These are phyloP conservation scores for Syrmaticus mikado DNA, from an alignment of 2,113 vertebrate species.

Conservation along the genomic window DNA sequence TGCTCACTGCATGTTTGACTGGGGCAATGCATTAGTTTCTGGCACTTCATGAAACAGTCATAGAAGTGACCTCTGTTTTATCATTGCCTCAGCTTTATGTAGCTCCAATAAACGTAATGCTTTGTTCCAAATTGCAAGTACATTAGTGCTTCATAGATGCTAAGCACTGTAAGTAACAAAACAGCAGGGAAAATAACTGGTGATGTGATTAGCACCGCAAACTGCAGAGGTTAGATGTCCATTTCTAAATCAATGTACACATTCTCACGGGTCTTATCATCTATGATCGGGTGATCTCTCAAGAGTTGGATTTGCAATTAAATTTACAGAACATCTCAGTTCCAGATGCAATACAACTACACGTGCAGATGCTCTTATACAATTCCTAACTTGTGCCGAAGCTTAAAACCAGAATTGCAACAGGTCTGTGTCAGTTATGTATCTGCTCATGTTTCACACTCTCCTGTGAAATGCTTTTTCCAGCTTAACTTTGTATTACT, in stretches of 20 bases:
- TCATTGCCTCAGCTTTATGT: not conserved
- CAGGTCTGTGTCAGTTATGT: conserved; percentile 12
- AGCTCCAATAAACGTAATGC: not conserved
- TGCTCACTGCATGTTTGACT: not conserved
- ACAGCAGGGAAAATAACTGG: not conserved
- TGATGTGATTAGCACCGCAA: conserved; percentile 41
- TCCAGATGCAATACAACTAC: conserved; percentile 6
- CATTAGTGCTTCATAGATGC: not conserved
- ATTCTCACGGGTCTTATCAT: not conserved
- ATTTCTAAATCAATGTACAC: conserved; percentile 8
- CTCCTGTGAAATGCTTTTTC: not conserved
- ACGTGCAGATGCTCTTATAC: conserved; percentile 40
- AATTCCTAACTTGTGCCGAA: conserved; percentile 27
- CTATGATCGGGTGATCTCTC: not conserved
- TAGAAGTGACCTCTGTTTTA: not conserved
- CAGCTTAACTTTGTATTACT: not conserved
- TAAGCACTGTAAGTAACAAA: not conserved
- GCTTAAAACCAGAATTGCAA: conserved; percentile 16
- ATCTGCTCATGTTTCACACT: not conserved
- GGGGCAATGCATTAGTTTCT: not conserved
- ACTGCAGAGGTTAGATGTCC: conserved; percentile 26
- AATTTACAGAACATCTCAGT: conserved; percentile 10
- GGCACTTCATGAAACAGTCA: not conserved
- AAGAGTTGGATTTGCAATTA: conserved; percentile 13
- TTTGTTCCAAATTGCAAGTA: not conserved